Evolutionary conservation across 2,888 invertebrate species (phyloP).

Genomic region (Timema podura): DNA sequence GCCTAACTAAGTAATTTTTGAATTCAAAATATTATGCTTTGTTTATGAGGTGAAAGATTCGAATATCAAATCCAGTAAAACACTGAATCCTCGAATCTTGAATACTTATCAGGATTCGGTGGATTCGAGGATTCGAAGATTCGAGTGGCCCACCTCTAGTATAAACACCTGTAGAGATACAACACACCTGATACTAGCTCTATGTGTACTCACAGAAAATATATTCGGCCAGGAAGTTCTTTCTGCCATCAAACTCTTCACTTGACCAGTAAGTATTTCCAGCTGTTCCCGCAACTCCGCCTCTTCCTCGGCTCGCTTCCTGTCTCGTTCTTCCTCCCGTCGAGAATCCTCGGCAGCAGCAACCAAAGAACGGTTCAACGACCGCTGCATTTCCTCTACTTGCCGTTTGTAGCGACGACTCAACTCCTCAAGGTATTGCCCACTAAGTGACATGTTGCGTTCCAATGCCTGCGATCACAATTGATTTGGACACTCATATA

Average conservation of each 20-base stretch:
- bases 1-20: no score
- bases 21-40: no score
- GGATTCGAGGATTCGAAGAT: no score
- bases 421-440: conserved; percentile 93
- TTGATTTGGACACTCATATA: no score
- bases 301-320: conserved; percentile 71
- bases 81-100: no score
- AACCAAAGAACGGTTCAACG: conserved; percentile 72
- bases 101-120: no score
- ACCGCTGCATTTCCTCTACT: conserved; percentile 89
- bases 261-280: conserved; percentile 55
- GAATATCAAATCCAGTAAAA: no score
- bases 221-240: conserved; percentile 61
- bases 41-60: no score
- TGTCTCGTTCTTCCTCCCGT: conserved; percentile 51
- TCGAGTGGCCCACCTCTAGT: no score
- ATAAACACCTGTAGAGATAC: no score
- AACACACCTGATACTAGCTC: background rate
- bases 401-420: conserved; percentile 94
- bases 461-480: conserved; percentile 67
- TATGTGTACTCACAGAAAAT: conserved; percentile 27
- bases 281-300: conserved; percentile 61
- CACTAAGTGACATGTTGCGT: conserved; percentile 93
- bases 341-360: conserved; percentile 47
- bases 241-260: conserved; percentile 59